Base-by-base conservation (phyloP, 2,113 vertebrate genomes). In the Baryphthengus martii region DNA sequence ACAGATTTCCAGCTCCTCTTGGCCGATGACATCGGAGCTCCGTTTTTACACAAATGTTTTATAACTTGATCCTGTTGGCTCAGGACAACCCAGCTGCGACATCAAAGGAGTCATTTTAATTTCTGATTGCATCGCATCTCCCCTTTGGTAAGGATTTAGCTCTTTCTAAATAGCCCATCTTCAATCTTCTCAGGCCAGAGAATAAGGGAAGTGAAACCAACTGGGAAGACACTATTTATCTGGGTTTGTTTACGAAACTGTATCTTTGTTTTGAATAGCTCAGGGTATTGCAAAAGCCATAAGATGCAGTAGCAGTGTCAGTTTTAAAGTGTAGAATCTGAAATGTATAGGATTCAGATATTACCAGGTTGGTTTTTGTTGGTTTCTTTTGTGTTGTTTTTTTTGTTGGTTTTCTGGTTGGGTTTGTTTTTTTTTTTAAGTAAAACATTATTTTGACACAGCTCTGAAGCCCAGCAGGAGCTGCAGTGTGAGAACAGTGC, bases 1-100 rank as follows among this genome's bases (percentile, higher is more conserved):
- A 55, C 61, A 81, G 75, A 49, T 88, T 86, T 74, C 63, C 65
- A 90, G 72, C 47, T 71, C 24, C 55, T 88, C n/a, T 88, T 85
- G 39, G 21, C 71, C 86, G 47, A 82, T 92, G 82, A 21, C 47
- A 21, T 88, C 84, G 77, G 71, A 86, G n/a, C 23, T 79, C 63
- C 88, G 82, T n/a, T 96, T 94, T 85, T 88, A 58, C 56, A 89
- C 16, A 83, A 62, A 50, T 55, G 33, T 73, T 93, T 83, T 85
- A 50, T 88, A 71, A 50, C 50, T 85, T 83, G 52, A 50, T 91
- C 70, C 72, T 70, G 35, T 55, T 91, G 50, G 75, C 45, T 70
- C 29, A 73, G 81, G 85, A 70, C 74, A 91, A 61, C n/a, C n/a
- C 81, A 88, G 85, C 81, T 91, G 90, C 88, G 86, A 59, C 45